These are phyloP conservation scores for Napeogenes sylphis DNA, from an alignment of 2,888 invertebrate species.

Conservation along the genomic window DNA sequence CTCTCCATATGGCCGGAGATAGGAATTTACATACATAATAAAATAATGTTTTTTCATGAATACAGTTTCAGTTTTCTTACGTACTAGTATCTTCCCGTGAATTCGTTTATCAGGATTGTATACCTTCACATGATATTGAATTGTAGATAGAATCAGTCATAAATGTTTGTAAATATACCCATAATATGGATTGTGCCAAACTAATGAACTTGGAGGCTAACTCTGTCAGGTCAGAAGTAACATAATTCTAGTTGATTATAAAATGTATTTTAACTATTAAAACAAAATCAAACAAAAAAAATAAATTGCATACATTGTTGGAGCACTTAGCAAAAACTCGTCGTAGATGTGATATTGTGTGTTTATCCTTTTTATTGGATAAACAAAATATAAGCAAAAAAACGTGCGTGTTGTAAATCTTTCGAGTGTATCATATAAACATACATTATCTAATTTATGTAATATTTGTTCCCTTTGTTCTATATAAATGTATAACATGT, in stretches of 20 bases:
- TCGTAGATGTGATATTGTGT: neutral
- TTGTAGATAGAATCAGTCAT: neutral
- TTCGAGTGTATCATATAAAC: neutral
- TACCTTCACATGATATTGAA: neutral
- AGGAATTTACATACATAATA: constrained; percentile 6
- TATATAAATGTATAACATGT: neutral
- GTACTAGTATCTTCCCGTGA: neutral
- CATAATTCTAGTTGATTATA: too few relatives aligned
- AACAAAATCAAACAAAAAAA: too few relatives aligned
- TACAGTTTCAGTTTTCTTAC: neutral
- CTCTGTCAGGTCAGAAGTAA: too few relatives aligned
- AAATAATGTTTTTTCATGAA: constrained; percentile 2
- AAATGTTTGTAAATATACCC: neutral
- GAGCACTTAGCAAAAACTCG: neutral
- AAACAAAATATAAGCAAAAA: neutral
- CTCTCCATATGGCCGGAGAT: neutral
- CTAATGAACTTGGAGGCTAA: neutral
- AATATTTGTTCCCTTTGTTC: neutral
- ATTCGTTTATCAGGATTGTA: neutral
- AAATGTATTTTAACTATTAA: too few relatives aligned
- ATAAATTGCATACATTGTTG: neutral
- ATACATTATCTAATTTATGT: neutral
- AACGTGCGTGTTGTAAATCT: constrained; percentile 3
- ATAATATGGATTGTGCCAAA: neutral
- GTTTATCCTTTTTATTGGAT: constrained; percentile 5